These are phyloP conservation scores for Pipistrellus pygmaeus DNA, from an alignment of 2,797 vertebrate species.

Conservation along the genomic window DNA sequence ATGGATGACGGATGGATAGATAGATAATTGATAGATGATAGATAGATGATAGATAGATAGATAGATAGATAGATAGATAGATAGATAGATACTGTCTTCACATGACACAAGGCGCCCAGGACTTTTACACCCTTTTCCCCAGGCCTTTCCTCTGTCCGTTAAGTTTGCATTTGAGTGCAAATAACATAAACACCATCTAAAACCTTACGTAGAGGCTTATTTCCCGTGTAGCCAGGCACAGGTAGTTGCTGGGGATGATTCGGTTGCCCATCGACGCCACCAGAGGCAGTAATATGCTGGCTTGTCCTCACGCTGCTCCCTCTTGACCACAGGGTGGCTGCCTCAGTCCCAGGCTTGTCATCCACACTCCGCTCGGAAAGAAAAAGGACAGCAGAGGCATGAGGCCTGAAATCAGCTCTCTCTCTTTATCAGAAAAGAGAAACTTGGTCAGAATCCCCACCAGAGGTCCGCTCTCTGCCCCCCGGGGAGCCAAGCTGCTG, in stretches of 20 bases:
- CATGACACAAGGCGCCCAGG: rapidly evolving
- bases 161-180: neutral
- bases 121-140: neutral
- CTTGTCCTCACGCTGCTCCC: neutral
- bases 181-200: neutral
- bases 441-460: neutral
- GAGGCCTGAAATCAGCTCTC: neutral
- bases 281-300: too few relatives aligned
- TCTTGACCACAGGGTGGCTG: neutral
- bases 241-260: neutral
- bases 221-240: neutral
- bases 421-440: neutral
- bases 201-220: neutral
- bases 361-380: neutral
- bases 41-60: neutral
- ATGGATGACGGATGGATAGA: too few relatives aligned
- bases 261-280: rapidly evolving
- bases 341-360: neutral
- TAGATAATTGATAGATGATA: neutral
- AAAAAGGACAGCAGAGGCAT: neutral
- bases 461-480: neutral
- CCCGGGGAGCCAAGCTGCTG: rapidly evolving
- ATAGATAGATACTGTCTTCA: neutral
- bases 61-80: neutral
- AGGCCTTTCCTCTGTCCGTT: neutral